A percentile compares a stretch with the other conserved stretches of the same genome.
These are phyloP conservation scores for Natrix natrix DNA, from an alignment of 2,797 vertebrate genomes.

Conservation along the genomic window DNA sequence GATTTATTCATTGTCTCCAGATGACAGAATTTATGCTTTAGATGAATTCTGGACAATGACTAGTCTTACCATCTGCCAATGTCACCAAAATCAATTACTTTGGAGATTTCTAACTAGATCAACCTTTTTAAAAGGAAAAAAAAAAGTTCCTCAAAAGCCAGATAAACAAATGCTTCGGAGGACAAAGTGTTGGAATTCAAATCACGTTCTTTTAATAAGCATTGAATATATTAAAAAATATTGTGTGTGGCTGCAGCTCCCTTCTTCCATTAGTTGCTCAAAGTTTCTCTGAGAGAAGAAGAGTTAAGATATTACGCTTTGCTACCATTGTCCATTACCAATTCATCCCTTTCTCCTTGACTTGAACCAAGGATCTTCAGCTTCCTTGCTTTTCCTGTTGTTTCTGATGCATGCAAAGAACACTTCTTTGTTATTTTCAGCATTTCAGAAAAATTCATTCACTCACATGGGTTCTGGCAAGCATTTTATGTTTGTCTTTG, in stretches of 20 bases:
- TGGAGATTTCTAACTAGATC: not conserved
- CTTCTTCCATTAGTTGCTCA: not conserved
- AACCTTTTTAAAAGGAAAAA: not conserved
- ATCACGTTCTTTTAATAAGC: constrained; percentile 9
- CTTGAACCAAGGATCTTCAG: not conserved
- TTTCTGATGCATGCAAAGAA: not conserved
- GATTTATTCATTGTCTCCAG: not conserved
- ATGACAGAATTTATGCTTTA: not conserved
- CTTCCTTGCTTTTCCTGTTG: not conserved
- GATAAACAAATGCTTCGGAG: not conserved
- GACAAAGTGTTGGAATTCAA: not conserved
- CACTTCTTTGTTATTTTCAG: not conserved
- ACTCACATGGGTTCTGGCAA: not conserved
- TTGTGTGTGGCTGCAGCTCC: not conserved
- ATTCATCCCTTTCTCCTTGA: not conserved
- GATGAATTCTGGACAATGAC: not conserved
- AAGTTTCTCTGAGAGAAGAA: not conserved
- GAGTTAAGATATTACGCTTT: not conserved
- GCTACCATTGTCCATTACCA: not conserved
- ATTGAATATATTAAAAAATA: not conserved
- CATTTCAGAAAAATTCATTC: not conserved
- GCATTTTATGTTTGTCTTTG: not conserved
- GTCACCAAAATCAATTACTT: not conserved
- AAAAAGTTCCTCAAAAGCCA: not conserved
- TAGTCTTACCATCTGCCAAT: not conserved